Evolutionary conservation across 2,113 vertebrate genomes (phyloP), one percentile per base, ranked within the genome.

Genomic region (Pituophis catenifer): DNA sequence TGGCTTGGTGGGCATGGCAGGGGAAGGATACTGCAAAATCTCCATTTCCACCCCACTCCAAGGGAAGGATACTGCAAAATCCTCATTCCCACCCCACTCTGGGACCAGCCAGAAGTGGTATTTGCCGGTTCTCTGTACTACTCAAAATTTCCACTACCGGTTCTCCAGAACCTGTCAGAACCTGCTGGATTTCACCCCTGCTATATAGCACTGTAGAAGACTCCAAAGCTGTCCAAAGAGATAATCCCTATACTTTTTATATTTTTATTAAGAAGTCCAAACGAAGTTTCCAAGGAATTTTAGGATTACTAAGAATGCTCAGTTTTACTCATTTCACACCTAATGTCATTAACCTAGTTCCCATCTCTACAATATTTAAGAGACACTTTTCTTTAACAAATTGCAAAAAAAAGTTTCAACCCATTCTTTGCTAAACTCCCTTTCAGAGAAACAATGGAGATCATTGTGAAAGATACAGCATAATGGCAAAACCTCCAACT

Each of bases 401-500:
- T 90, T 90, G 21, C n/a, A 58, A 58, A 10, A 59, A 90, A 21
- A 89, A 33, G 81, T n/a, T 88, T 7, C 5, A 52, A 53, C 85
- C 38, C 7, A 59, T 1, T 44, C 3, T 57, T 21, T 90, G 24
- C 89, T 54, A 92, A 89, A 92, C 87, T 19, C 53, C 8, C 52
- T 93, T 91, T 89, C 92, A 92, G 26, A 5, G 26, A 23, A 44
- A 33, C 75, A 15, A n/a, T 89, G 7, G 26, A 54, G 23, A 88
- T 9, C 58, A 21, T 92, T 93, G 54, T 70, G 90, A 87, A 85
- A 85, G 50, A 54, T n/a, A 91, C 26, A 94, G 33, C 9, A 93
- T 89, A 90, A 48, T 29, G 12, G 0, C 57, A 70, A 48, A 91
- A 95, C 3, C 11, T 38, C 33, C 3, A 38, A 38, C n/a, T 81